These are phyloP conservation scores for Idaea dimidiata DNA, from an alignment of 2,888 invertebrate species.

Conservation along the genomic window DNA sequence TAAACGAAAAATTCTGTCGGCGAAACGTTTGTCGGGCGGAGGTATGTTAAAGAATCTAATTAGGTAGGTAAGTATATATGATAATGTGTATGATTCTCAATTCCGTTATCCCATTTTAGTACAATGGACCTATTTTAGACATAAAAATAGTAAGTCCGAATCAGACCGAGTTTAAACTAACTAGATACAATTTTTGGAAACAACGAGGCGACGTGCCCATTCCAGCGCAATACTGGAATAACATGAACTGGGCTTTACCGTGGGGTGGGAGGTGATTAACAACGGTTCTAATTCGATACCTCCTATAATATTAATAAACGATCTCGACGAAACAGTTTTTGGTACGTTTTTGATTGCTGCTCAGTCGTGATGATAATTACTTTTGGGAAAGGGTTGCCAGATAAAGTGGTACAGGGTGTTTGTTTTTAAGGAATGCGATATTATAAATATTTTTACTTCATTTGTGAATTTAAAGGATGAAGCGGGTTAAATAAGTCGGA, in stretches of 20 bases:
- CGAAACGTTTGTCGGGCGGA: too few relatives aligned
- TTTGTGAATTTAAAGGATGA: background rate
- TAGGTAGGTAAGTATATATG: too few relatives aligned
- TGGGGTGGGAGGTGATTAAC: slow-evolving; percentile 36
- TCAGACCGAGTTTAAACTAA: too few relatives aligned
- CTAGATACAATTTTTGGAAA: too few relatives aligned
- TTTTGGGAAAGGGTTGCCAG: slow-evolving; percentile 71
- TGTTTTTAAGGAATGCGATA: slow-evolving; percentile 10
- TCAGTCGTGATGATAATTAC: slow-evolving; percentile 75
- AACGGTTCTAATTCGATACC: slow-evolving; percentile 67
- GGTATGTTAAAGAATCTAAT: too few relatives aligned
- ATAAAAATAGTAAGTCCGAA: too few relatives aligned
- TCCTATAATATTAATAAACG: slow-evolving; percentile 68
- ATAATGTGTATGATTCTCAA: too few relatives aligned
- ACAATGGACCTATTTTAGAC: too few relatives aligned
- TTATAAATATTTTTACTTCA: background rate
- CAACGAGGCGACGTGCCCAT: background rate
- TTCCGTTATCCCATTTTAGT: too few relatives aligned
- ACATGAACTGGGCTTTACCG: slow-evolving; percentile 12
- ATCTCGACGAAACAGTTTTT: slow-evolving; percentile 71
- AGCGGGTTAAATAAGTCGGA: background rate
- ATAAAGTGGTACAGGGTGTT: slow-evolving; percentile 41
- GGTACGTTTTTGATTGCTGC: slow-evolving; percentile 76
- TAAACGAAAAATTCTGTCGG: too few relatives aligned
- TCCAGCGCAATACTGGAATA: background rate